Conservation (phyloP, 2,797 vertebrate genomes). For the Pangasius larnaudii region DNA sequence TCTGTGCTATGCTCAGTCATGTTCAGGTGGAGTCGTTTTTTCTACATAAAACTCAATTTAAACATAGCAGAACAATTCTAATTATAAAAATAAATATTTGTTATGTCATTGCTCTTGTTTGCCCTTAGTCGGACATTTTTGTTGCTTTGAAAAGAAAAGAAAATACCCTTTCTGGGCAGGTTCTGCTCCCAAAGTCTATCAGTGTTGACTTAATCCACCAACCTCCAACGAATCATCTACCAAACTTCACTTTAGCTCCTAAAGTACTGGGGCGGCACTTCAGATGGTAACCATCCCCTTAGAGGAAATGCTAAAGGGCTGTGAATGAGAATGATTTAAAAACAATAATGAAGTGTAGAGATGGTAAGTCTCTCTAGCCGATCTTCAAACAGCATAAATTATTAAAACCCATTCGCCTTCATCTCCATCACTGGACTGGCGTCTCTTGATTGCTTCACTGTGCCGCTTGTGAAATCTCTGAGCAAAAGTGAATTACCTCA, state of each 20-base stretch:
- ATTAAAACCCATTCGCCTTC: slow-evolving; percentile 25
- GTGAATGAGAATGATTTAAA: slow-evolving; percentile 2
- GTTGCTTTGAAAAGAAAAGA: background rate
- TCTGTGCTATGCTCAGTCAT: background rate
- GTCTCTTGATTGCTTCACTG: background rate
- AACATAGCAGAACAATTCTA: background rate
- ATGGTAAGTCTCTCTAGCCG: background rate
- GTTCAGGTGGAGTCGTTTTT: background rate
- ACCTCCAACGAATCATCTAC: background rate
- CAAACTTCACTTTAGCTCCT: background rate
- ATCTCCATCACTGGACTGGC: background rate
- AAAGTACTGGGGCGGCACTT: background rate
- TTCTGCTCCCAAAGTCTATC: background rate
- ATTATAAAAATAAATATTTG: no score
- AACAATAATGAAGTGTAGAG: background rate
- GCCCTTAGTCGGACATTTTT: background rate
- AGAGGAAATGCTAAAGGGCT: background rate
- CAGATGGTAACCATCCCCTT: background rate
- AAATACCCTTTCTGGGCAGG: background rate
- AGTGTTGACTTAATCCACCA: background rate
- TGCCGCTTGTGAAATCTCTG: background rate
- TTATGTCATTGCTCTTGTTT: background rate
- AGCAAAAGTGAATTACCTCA: background rate
- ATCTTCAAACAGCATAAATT: slow-evolving; percentile 3
- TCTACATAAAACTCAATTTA: no score